A percentile compares a stretch with the other conserved stretches of the same genome.
Conservation (phyloP, 2,888 invertebrate species). For the Pterostichus madidus region DNA sequence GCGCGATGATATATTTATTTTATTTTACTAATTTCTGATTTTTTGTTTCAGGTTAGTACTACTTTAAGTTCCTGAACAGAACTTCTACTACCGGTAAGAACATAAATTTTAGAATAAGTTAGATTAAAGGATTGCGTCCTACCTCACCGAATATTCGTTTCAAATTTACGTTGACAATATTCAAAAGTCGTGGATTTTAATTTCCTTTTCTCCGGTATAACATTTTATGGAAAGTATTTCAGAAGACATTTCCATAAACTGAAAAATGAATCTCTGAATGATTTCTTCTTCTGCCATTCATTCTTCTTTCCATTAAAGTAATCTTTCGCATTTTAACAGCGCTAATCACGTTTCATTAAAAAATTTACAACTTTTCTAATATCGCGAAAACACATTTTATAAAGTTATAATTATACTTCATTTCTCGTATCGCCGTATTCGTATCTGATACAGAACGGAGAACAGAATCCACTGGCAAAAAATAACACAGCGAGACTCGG, state of each 20-base stretch:
- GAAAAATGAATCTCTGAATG: conserved; percentile 18
- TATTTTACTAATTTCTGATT: too few relatives aligned
- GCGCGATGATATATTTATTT: too few relatives aligned
- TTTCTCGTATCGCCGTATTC: conserved; percentile 11
- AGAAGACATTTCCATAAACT: conserved; percentile 17
- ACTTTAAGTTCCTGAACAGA: too few relatives aligned
- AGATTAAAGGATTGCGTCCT: too few relatives aligned
- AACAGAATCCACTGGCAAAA: conserved; percentile 18
- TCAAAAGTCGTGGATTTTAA: not conserved
- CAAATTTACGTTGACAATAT: too few relatives aligned
- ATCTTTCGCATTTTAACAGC: conserved; percentile 20
- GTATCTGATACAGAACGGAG: conserved; percentile 3
- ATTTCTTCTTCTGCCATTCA: conserved; percentile 12
- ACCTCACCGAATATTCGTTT: too few relatives aligned
- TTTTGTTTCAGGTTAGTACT: too few relatives aligned
- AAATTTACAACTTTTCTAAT: conserved; percentile 57
- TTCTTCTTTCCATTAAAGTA: conserved; percentile 48
- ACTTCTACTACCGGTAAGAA: too few relatives aligned
- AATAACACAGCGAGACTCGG: not conserved
- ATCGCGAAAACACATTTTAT: conserved; percentile 52
- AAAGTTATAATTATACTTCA: conserved; percentile 56
- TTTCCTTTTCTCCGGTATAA: not conserved
- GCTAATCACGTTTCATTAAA: conserved; percentile 51
- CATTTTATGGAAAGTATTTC: not conserved
- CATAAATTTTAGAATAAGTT: too few relatives aligned